Conservation (phyloP, 2,113 vertebrate species). For the Tragelaphus buxtoni region DNA sequence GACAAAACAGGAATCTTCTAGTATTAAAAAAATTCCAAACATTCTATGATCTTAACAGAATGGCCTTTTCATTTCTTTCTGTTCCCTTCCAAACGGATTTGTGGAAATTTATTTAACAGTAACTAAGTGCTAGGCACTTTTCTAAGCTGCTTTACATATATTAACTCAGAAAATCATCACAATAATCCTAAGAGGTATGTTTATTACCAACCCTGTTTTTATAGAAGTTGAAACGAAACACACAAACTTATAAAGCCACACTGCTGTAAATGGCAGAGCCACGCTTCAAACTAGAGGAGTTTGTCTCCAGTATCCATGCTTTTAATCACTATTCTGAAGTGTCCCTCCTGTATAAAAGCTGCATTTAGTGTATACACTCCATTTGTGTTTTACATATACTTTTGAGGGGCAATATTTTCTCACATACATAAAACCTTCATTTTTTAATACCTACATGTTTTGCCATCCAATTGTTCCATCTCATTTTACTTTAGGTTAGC, state of each 20-base stretch:
- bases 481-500: neutral
- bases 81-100: neutral
- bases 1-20: neutral
- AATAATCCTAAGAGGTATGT: neutral
- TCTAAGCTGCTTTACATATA: neutral
- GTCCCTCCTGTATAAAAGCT: neutral
- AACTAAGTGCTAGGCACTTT: neutral
- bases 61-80: neutral
- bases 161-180: neutral
- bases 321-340: neutral
- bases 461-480: neutral
- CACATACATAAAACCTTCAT: neutral
- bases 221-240: neutral
- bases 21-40: neutral
- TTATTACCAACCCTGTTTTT: neutral
- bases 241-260: neutral
- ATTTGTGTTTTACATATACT: neutral
- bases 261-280: accelerated
- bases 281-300: neutral
- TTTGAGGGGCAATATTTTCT: neutral
- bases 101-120: neutral
- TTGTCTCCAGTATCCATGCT: neutral
- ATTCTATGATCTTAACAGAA: neutral
- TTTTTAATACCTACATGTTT: neutral
- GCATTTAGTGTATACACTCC: neutral